Evolutionary conservation across 2,797 vertebrate genomes (phyloP), one percentile per base, ranked within the genome.

Genomic region (Prionace glauca): DNA sequence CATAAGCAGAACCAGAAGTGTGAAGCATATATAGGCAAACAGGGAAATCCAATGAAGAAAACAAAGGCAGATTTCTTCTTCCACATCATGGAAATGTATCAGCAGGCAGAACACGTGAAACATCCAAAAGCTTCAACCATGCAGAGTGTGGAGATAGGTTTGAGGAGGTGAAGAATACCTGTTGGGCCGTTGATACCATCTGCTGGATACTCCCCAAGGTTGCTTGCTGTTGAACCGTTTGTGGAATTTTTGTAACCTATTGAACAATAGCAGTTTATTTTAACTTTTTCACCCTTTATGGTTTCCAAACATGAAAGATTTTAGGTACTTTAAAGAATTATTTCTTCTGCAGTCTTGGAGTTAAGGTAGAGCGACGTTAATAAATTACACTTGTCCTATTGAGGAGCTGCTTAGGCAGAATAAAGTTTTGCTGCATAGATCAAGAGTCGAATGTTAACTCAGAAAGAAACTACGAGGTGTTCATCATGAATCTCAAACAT

Each of bases 241-340:
- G 99, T 9, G 98, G 98, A 95, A 99, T 97, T 96, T 99, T 99
- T 96, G 98, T 97, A 96, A 99, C 98, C 99, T 99, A 96, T 95
- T 29, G 96, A 96, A 95, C 96, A 1, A 95, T 96, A 96, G 96
- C 96, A 95, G 95, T 74, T 36, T 87, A 96, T 72, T 72, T 50
- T 60, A 95, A 77, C 41, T 45, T 72, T 65, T 84, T 84, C 81
- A 84, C 4, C 81, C 81, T 84, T 84, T 20, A 84, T 5, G 7
- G 79, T 84, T 81, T 84, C 79, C 36, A 84, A 45, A 41, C 81
- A 84, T 45, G 81, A 20, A 84, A 10, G 81, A 84, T 84, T 84
- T 91, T 60, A 91, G 88, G 88, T n/a, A 91, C 62, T 11, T 92
- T 36, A 69, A 92, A 69, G 90, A 41, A 69, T 92, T 36, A 92